Evolutionary conservation across 2,797 vertebrate genomes (phyloP), one percentile per base, ranked within the genome.

Genomic region (Euthynnus affinis): DNA sequence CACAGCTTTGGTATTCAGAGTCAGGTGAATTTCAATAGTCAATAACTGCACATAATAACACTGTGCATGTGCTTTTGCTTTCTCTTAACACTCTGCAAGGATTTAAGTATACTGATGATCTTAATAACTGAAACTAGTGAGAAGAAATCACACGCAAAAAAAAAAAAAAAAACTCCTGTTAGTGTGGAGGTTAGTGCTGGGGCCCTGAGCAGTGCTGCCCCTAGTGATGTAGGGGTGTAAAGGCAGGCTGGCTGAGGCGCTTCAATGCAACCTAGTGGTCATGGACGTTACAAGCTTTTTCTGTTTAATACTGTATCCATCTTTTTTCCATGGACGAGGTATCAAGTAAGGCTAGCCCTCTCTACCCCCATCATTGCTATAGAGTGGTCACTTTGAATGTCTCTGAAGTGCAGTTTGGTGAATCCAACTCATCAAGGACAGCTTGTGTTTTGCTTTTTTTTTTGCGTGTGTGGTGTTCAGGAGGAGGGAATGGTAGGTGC

Each of bases 191-290:
- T 82, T 85, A 65, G 84, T 88, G 88, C 76, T 14, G 72, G 86
- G 85, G 85, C 83, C 91, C 92, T 93, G 93, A 94, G 91, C 84
- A 81, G 86, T 93, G 91, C 89, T 91, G 88, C 92, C 92, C 90
- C 92, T 80, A 87, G 87, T 91, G 90, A 89, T 87, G 75, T 71
- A 91, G 85, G 87, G 90, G 89, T 90, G 78, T 90, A 94, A 94
- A 93, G 93, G 93, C 93, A 94, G 91, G 90, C 87, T 89, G 89
- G 89, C 75, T 78, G 80, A 88, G 88, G 84, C 55, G 89, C 78
- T 83, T 83, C 40, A 86, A 85, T 61, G 62, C 81, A 90, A 85
- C 84, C 84, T 74, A 86, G 90, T 91, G 89, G 88, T 87, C 55
- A 64, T 83, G 70, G 83, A 89, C 46, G 57, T 85, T 63, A 83